These are phyloP conservation scores for Celastrina argiolus DNA, from an alignment of 2,888 invertebrate species.

Conservation along the genomic window DNA sequence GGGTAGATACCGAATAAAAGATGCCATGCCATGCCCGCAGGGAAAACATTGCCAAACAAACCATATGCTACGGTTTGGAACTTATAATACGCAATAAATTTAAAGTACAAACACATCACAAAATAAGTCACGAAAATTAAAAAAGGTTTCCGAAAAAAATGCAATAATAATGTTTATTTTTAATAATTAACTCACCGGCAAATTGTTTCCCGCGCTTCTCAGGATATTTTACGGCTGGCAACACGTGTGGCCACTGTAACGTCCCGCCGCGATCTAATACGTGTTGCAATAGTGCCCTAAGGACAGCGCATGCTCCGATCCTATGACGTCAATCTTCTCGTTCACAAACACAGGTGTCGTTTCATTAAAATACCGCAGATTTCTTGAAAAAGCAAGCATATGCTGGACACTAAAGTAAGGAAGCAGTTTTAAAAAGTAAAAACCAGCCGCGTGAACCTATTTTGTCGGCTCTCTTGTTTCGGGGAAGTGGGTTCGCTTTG, in stretches of 20 bases:
- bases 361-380: slow-evolving; percentile 42
- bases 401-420: background rate
- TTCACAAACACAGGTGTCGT: slow-evolving; percentile 71
- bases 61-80: background rate
- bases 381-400: slow-evolving; percentile 11
- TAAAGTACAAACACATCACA: background rate
- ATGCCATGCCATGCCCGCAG: background rate
- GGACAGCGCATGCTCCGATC: slow-evolving; percentile 54
- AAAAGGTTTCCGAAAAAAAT: background rate
- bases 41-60: background rate
- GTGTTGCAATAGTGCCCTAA: slow-evolving; percentile 39
- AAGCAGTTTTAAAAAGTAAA: background rate
- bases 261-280: slow-evolving; percentile 56
- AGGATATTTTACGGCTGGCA: slow-evolving; percentile 33
- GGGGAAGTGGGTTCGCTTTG: background rate
- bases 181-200: slow-evolving; percentile 53
- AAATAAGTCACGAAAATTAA: background rate
- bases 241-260: slow-evolving; percentile 49
- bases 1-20: too few relatives aligned
- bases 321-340: slow-evolving; percentile 74
- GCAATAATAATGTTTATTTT: slow-evolving; percentile 1
- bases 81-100: background rate
- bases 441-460: background rate
- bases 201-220: slow-evolving; percentile 54
- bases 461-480: background rate